phyloP scores from a whole-genome alignment of 1,140 invertebrate species.

The Eciton burchellii region DNA sequence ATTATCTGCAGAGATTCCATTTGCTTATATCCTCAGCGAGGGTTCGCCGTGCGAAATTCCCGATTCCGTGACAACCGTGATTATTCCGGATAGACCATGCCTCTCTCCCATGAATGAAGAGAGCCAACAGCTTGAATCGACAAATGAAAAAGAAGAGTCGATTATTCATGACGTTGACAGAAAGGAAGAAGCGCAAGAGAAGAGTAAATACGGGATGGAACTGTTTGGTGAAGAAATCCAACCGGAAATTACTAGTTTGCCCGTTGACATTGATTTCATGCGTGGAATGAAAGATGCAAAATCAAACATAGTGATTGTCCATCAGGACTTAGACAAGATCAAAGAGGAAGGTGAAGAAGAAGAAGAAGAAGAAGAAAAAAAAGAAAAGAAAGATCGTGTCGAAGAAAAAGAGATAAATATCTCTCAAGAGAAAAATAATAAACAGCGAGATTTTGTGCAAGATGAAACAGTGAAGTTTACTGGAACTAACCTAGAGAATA shows the following conservation, averaged over 20 bases:
- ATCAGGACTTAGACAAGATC: slow-evolving; percentile 77
- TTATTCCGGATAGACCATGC: slow-evolving; percentile 77
- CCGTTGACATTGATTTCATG: slow-evolving; percentile 69
- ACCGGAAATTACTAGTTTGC: slow-evolving; percentile 12
- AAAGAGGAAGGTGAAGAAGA: slow-evolving; percentile 76
- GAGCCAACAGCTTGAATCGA: background rate
- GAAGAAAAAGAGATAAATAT: slow-evolving; percentile 35
- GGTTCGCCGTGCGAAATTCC: slow-evolving; percentile 83
- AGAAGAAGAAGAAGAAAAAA: background rate
- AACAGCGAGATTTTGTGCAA: slow-evolving; percentile 31
- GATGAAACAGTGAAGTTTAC: background rate
- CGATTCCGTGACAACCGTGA: slow-evolving; percentile 81
- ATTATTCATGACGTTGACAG: background rate
- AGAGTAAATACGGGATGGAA: slow-evolving; percentile 21
- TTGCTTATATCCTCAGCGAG: slow-evolving; percentile 81
- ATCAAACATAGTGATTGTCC: slow-evolving; percentile 64
- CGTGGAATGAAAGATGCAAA: slow-evolving; percentile 60
- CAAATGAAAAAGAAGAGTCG: background rate
- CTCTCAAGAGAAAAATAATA: slow-evolving; percentile 56
- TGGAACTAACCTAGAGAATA: background rate
- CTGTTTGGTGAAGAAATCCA: slow-evolving; percentile 61
- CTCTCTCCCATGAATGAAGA: slow-evolving; percentile 46
- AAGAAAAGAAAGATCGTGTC: slow-evolving; percentile 6
- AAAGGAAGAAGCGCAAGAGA: background rate
- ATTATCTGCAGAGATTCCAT: slow-evolving; percentile 29